phyloP scores from a whole-genome alignment of 2,113 vertebrate species.

The Aythya baeri region DNA sequence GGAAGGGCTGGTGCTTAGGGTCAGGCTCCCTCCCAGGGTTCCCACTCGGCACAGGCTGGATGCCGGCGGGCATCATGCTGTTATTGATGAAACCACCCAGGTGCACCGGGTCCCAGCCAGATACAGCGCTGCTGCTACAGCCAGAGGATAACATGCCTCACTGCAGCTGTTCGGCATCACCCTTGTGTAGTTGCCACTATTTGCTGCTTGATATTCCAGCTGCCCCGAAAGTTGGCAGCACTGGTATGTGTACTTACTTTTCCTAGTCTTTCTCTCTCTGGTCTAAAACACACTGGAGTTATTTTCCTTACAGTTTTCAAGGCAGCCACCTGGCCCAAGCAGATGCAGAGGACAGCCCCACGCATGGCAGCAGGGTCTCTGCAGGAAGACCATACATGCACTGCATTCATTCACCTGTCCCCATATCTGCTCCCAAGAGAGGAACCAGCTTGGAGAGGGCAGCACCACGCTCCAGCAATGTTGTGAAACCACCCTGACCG shows the following conservation, averaged over 20 bases:
- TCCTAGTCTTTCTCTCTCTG: not conserved
- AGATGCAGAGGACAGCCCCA: not conserved
- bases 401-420: not conserved
- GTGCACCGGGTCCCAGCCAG: not conserved
- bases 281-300: not conserved
- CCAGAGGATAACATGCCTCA: not conserved
- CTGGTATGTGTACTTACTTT: not conserved
- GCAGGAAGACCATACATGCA: not conserved
- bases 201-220: not conserved
- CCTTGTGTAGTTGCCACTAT: not conserved
- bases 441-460: not conserved
- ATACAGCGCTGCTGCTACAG: not conserved
- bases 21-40: not conserved
- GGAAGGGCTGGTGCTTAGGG: rapidly evolving
- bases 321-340: not conserved
- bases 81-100: not conserved
- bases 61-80: not conserved
- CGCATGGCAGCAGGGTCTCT: not conserved
- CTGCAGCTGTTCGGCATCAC: not conserved
- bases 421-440: not conserved
- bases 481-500: not conserved
- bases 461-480: not conserved
- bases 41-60: not conserved
- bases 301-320: not conserved
- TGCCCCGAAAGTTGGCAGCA: not conserved